These are phyloP conservation scores for Phortica variegata DNA, from an alignment of 1,140 invertebrate species.

Conservation along the genomic window DNA sequence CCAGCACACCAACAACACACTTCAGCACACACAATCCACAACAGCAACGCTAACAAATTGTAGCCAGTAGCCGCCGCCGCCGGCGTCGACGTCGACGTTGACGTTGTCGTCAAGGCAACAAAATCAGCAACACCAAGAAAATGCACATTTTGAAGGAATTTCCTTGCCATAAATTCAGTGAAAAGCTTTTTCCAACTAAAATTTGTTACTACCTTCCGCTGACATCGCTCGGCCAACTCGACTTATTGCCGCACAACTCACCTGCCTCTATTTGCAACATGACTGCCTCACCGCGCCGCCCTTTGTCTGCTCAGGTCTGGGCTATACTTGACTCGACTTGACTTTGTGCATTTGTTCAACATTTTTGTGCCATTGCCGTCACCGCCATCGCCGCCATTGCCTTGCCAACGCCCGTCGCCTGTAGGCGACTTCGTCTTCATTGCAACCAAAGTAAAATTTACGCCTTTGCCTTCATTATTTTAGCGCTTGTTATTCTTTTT, in stretches of 20 bases:
- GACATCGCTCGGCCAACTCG: slow-evolving; percentile 15
- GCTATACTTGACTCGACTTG: too few species aligned
- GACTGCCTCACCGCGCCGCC: too few species aligned
- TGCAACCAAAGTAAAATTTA: slow-evolving; percentile 50
- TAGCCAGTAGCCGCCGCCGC: slow-evolving; percentile 3
- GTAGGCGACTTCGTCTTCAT: slow-evolving; percentile 31
- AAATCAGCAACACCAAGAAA: neutral
- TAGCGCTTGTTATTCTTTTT: slow-evolving; percentile 35
- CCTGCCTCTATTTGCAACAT: too few species aligned
- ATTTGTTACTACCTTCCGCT: slow-evolving; percentile 52
- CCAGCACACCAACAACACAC: too few species aligned
- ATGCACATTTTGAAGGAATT: slow-evolving; percentile 28
- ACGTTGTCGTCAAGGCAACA: too few species aligned
- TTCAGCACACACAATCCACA: too few species aligned
- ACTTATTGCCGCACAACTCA: too few species aligned
- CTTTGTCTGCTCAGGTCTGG: too few species aligned
- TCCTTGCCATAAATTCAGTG: slow-evolving; percentile 53
- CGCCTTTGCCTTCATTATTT: slow-evolving; percentile 51
- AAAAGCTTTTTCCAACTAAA: slow-evolving; percentile 48
- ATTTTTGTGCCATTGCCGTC: neutral
- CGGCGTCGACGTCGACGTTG: too few species aligned
- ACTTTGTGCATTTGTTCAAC: too few species aligned
- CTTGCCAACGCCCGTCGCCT: neutral
- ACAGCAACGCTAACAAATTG: slow-evolving; percentile 31
- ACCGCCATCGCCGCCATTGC: neutral